Base-by-base conservation (phyloP, 1,140 invertebrate species). In the Drosophila kurseongensis region DNA sequence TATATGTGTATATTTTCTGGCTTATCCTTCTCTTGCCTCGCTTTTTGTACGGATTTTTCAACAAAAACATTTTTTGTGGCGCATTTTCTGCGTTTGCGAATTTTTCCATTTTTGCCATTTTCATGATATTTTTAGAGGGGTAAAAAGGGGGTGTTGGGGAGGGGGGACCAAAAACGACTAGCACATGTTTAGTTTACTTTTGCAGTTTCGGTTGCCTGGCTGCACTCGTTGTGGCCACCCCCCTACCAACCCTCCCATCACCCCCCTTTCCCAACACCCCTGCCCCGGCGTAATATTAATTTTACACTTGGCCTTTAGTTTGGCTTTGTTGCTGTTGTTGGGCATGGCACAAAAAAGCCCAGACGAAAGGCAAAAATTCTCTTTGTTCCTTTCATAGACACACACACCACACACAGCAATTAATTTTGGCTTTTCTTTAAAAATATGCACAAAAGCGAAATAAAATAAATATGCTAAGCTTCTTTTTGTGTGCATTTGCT, bases 221-320 rank as follows among this genome's bases (percentile, higher is more conserved):
- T 86, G 66, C 83, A 84, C 75, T 82, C 76, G 63, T 40, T 60
- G 66, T 78, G 45, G 36, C 36, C 45, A 14, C 42, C 38, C 29
- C 48, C 18, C 9, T 13, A 16, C 27, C 59, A 27, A 4, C n/a
- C 16, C 56, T 52, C 38, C 3, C 36, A 16, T 16, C 18, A 12
- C 35, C 36, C 42, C 36, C 42, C 52, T 36, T 4, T n/a, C 16
- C 23, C 14, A 16, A 35, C 7, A 1, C 40, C 57, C 50, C 38
- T 10, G 6, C 41, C 27, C 35, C 69, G 78, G 62, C 71, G 71
- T 85, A 85, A 89, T 89, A 89, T 90, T 89, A 78, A 89, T 90
- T 90, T 90, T 89, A 90, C 85, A 89, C 85, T 89, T 90, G 85
- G 85, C 85, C 85, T 90, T 81, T 90, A 90, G 78, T 86, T 90